Base-by-base conservation (phyloP, 2,888 invertebrate genomes). In the Marronus borbonicus region DNA sequence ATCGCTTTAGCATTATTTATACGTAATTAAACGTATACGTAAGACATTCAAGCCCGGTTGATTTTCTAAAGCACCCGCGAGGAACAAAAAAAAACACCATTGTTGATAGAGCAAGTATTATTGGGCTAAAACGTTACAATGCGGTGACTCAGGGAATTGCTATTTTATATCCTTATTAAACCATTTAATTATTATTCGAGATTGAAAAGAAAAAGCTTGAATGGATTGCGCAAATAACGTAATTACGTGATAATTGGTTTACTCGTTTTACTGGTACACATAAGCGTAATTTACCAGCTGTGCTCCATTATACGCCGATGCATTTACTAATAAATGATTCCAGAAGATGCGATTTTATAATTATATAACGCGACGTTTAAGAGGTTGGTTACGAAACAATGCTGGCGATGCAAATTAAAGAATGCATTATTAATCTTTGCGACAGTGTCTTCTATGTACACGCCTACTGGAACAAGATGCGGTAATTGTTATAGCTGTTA, bases 141-240 rank as follows among this genome's bases (percentile, higher is more conserved):
- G 60, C 24, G 49, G 24, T 74, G 72, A 74, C 60, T 74, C 58
- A 60, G 72, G 17, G 44, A 74, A 60, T 74, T 74, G 39, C 72
- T 74, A 74, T 74, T 74, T 74, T 60, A 74, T 74, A 74, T 74
- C 72, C 20, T 74, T 74, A 60, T 74, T 74, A 74, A 74, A 74
- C 72, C 62, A 62, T 74, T 74, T 74, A 74, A 74, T 74, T 74
- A 74, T 74, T 60, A 74, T 74, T 28, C 72, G 7, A 44, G 72
- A 39, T 74, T 39, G 62, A 44, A 74, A 68, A 60, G 60, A 74
- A 74, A 60, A 60, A 20, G 62, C 60, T 74, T 74, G 72, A 74
- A 74, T 74, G 60, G 72, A 60, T 74, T 74, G 72, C 72, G 72
- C 44, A 74, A 74, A 74, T 74, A 74, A 74, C 72, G 72, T 74